Evolutionary conservation across 2,888 invertebrate genomes (phyloP).

Genomic region (Nymphalis polychloros): DNA sequence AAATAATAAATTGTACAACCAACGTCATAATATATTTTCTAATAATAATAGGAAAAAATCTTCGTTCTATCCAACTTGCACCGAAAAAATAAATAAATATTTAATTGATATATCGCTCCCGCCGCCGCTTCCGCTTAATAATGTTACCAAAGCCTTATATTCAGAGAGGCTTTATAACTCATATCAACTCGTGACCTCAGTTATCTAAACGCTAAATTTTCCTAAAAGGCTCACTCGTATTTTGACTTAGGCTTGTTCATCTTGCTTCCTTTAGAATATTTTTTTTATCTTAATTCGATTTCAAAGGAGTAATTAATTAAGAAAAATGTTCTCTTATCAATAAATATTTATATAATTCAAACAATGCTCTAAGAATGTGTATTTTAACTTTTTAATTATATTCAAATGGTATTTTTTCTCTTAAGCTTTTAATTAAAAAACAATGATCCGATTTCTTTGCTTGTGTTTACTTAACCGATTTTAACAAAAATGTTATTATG

Average conservation of each 20-base stretch:
- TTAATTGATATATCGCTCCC: neutral
- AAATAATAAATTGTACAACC: too few species aligned
- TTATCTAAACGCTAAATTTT: slow-evolving; percentile 31
- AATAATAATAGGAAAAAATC: too few species aligned
- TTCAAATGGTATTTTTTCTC: too few species aligned
- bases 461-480: too few species aligned
- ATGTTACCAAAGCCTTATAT: slow-evolving; percentile 2
- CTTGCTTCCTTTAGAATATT: neutral
- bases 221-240: slow-evolving; percentile 20
- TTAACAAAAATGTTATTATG: too few species aligned
- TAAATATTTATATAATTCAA: too few species aligned
- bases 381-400: too few species aligned
- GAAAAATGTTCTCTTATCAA: neutral
- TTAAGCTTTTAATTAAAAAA: too few species aligned
- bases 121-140: slow-evolving; percentile 12
- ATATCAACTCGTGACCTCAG: slow-evolving; percentile 30
- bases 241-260: slow-evolving; percentile 19
- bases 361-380: too few species aligned
- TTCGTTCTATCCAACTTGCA: too few species aligned
- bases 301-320: neutral
- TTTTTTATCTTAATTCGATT: slow-evolving; percentile 1
- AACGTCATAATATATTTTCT: too few species aligned
- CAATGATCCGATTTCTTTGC: too few species aligned
- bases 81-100: neutral
- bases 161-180: slow-evolving; percentile 29